Conservation (phyloP, 1,140 invertebrate genomes). For the Phortica variegata region DNA sequence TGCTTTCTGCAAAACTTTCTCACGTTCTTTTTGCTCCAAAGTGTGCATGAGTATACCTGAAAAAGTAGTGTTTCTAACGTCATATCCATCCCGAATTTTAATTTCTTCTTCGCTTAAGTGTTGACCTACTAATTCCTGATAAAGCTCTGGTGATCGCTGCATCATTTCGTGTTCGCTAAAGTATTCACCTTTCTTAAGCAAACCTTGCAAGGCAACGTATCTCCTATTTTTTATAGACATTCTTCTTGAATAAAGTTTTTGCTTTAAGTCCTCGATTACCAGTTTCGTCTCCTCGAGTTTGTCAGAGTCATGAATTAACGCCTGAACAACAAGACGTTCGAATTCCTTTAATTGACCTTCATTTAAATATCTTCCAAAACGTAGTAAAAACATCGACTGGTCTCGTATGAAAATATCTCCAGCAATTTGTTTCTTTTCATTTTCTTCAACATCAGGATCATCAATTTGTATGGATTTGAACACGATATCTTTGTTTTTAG, state of each 20-base stretch:
- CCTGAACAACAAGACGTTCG: slow-evolving; percentile 40
- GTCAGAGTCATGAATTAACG: slow-evolving; percentile 26
- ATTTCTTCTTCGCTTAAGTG: slow-evolving; percentile 79
- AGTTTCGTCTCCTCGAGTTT: slow-evolving; percentile 64
- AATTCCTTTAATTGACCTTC: slow-evolving; percentile 71
- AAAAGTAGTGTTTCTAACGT: slow-evolving; percentile 65
- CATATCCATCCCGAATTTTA: slow-evolving; percentile 63
- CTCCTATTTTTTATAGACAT: slow-evolving; percentile 77
- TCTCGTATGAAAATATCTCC: slow-evolving; percentile 66
- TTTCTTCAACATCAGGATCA: slow-evolving; percentile 68
- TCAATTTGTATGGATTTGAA: slow-evolving; percentile 79
- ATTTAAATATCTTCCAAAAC: slow-evolving; percentile 74
- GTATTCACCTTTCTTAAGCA: slow-evolving; percentile 75
- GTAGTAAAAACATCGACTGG: slow-evolving; percentile 68
- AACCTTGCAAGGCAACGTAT: slow-evolving; percentile 76
- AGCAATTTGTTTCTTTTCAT: slow-evolving; percentile 73
- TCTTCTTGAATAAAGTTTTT: slow-evolving; percentile 59
- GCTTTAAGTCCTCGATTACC: slow-evolving; percentile 63
- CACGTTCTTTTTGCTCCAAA: slow-evolving; percentile 67
- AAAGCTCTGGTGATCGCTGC: slow-evolving; percentile 83
- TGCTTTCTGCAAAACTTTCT: slow-evolving; percentile 60
- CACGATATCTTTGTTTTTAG: slow-evolving; percentile 55
- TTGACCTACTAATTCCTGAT: slow-evolving; percentile 84
- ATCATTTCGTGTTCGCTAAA: slow-evolving; percentile 93
- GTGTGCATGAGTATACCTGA: slow-evolving; percentile 70